phyloP scores from a whole-genome alignment of 2,888 invertebrate species.

The Zygothrica quintamaculata region DNA sequence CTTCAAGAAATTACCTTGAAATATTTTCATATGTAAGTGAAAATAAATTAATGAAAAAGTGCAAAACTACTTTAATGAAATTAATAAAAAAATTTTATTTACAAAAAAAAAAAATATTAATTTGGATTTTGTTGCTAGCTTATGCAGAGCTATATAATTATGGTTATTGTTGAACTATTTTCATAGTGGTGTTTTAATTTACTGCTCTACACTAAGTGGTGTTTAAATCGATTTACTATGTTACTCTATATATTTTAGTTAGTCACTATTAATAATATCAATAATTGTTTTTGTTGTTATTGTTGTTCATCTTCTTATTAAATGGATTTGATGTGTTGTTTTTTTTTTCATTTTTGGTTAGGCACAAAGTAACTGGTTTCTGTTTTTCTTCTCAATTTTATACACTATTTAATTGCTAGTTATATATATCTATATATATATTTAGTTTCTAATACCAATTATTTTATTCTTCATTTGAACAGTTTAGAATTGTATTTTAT shows the following conservation, averaged over 20 bases:
- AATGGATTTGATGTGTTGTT: conserved; percentile 44
- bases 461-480: conserved; percentile 54
- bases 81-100: neutral
- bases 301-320: no score
- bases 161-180: conserved; percentile 9
- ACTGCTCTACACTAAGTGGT: conserved; percentile 52
- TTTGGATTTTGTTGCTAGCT: neutral
- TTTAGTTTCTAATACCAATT: conserved; percentile 59
- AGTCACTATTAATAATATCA: conserved; percentile 49
- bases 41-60: no score
- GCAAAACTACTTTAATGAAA: no score
- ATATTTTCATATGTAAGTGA: no score
- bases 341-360: conserved; percentile 75
- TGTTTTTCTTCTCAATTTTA: conserved; percentile 49
- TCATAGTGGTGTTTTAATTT: conserved; percentile 50
- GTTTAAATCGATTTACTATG: conserved; percentile 52
- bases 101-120: conserved; percentile 1
- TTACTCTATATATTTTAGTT: conserved; percentile 58
- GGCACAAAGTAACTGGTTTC: conserved; percentile 82
- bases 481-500: conserved; percentile 36
- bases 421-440: no score
- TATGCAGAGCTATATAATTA: neutral
- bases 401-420: conserved; percentile 68
- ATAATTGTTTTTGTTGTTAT: conserved; percentile 58
- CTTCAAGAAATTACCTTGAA: no score